phyloP scores from a whole-genome alignment of 2,113 vertebrate species.

The Butorides virescens region DNA sequence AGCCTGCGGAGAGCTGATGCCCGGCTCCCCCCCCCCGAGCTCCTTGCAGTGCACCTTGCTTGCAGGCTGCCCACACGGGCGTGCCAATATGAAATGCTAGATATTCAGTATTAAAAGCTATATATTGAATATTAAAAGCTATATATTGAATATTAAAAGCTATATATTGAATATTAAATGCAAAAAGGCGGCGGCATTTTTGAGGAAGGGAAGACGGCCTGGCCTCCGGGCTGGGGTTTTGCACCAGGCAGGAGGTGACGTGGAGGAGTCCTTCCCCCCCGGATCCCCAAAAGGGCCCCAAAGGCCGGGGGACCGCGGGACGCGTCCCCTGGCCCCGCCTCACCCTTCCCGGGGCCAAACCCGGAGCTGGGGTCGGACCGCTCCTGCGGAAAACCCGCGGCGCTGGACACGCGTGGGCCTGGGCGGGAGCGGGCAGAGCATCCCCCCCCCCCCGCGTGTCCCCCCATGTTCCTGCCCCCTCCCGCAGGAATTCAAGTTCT shows the following conservation, averaged over 20 bases:
- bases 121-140: no score
- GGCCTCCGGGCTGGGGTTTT: background rate
- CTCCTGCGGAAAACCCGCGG: background rate
- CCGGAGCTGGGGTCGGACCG: background rate
- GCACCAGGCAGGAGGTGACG: background rate
- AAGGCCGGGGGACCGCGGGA: no score
- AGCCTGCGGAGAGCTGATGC: background rate
- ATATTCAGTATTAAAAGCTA: no score
- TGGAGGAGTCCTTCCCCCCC: no score
- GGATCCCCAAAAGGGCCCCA: background rate
- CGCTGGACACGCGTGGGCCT: background rate
- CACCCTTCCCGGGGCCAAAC: background rate
- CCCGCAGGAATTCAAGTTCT: background rate
- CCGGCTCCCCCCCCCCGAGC: background rate
- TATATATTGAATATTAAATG: no score
- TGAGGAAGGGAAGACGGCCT: background rate
- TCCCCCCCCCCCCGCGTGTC: background rate
- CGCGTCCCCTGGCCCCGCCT: fast-evolving
- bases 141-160: background rate
- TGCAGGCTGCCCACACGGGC: background rate
- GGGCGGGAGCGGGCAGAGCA: background rate
- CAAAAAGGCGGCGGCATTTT: background rate
- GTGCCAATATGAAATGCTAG: background rate
- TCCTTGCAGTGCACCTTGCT: background rate
- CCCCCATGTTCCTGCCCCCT: background rate